Base-by-base conservation (phyloP, 2,113 vertebrate species). In the Microtus richardsoni region DNA sequence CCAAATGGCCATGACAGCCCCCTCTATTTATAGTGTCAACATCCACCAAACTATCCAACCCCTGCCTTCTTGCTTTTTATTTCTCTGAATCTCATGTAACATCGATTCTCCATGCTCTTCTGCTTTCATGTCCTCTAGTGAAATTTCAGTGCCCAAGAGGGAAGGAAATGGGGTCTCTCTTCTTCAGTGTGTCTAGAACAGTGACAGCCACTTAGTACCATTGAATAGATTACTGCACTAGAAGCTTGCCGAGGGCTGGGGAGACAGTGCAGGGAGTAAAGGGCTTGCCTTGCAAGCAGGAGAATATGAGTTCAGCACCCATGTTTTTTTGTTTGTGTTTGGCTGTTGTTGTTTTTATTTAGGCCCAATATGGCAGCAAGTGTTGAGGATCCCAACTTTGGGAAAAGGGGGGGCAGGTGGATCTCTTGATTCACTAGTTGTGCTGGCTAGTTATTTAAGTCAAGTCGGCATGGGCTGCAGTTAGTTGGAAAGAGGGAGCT, bases 81-180 rank as follows among this genome's bases (percentile, higher is more conserved):
- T 39, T 3, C 21, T 52, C 71, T 52, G 47, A 93, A 26, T 93
- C 64, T 84, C 58, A 88, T 47, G 16, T 64, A 36, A 14, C 22
- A 52, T 66, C 47, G 73, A 62, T 68, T 86, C 39, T 30, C 28
- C 86, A 39, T 4, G 47, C 62, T 39, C 87, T 22, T 62, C 88
- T 70, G 74, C 75, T 90, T 89, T 49, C 91, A 66, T 88, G 33
- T 92, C 39, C 47, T 80, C 58, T 49, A 44, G 39, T 85, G 33
- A 71, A 91, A 92, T 83, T 58, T 95, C 77, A 94, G 16, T 62
- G 13, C 33, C 41, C 41, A 39, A 88, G 47, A 93, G 9, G 13
- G 58, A 13, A 74, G 58, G 2, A 90, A 93, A 62, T 22, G 71
- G 89, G 70, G 47, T 86, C n/a, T 80, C 4, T 91, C 41, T 78